Conservation (phyloP, 2,113 vertebrate species). For the Oryctolagus cuniculus region mOryCun1.1 NC_091435.1:64193001-64193500, state of each 20-base stretch:
- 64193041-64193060: constrained; percentile 51
- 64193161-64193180: constrained; percentile 57
- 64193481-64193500: neutral
- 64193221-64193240: constrained; percentile 7
- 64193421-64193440: neutral
- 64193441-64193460: too few species aligned
- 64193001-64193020: constrained; percentile 55
- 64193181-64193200: constrained; percentile 59
- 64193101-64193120: constrained; percentile 61
- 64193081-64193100: constrained; percentile 62
- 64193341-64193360: neutral
- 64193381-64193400: neutral
- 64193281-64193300: neutral
- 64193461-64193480: neutral
- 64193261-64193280: neutral
- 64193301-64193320: neutral
- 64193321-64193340: neutral
- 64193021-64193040: constrained; percentile 46
- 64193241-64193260: neutral
- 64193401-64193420: neutral
- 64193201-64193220: constrained; percentile 33
- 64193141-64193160: constrained; percentile 68
- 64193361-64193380: neutral
- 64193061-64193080: constrained; percentile 47
- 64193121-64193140: constrained; percentile 63